Base-by-base conservation (phyloP, 2,888 invertebrate species). In the Choreutis nemorana region DNA sequence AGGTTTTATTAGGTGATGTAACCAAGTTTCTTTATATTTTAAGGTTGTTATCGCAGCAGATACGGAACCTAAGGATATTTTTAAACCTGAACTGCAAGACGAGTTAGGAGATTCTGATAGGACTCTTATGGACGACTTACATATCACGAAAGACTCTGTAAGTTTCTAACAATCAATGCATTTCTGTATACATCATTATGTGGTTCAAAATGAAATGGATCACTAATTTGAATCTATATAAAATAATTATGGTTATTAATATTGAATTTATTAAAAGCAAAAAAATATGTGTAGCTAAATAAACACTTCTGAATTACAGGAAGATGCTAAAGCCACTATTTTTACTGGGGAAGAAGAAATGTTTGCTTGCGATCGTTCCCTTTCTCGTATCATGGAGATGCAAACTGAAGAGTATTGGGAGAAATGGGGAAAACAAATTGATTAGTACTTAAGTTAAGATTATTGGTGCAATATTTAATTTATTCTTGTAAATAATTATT, bases 311-410 rank as follows among this genome's bases (percentile, higher is more conserved):
- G 7, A 30, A 53, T 58, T 28, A 23, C 50, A 91, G 90, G 87
- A 86, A 31, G 84, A 88, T 50, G 86, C 90, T 11, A 83, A 84
- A 39, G 90, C 95, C 3, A 95, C 91, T 50, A 89, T 99, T 44
- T 98, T 99, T 53, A 97, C 96, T 1, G 98, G 98, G 0, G 94
- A 95, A 62, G 99, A 99, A 67, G 99, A 99, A 75, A 75, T 95
- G 49, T 99, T 99, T 70, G 98, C 99, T 1, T 96, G 91, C 57
- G 95, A 97, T 50, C 83, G 99, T 32, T 97, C 97, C 12, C 65
- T 96, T 14, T 98, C 98, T 0, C 82, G 99, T 39, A 83, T 99
- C 18, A 86, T 89, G 41, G 96, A 99, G 81, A 99, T 99, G 98
- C 95, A 97, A 70, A 91, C 92, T 0, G 85, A 88, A 30, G 90